Percentiles rank a stretch among this genome's conserved stretches.
phyloP scores from a whole-genome alignment of 2,113 vertebrate species.

The Silurus meridionalis region DNA sequence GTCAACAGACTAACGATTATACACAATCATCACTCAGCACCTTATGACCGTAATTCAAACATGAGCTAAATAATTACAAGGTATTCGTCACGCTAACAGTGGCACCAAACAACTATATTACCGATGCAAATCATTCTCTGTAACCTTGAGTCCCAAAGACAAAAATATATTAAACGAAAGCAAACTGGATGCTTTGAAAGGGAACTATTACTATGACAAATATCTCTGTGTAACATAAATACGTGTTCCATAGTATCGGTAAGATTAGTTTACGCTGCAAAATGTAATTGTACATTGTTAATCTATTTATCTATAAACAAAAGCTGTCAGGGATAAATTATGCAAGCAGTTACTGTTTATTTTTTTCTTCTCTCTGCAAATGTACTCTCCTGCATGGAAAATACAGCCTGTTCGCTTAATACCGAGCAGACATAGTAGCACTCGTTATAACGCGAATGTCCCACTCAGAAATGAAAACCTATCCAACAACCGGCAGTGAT shows the following conservation, averaged over 20 bases:
- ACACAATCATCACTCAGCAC: slow-evolving; percentile 15
- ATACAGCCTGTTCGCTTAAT: slow-evolving; percentile 44
- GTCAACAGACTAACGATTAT: slow-evolving; percentile 4
- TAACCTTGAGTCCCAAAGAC: slow-evolving; percentile 14
- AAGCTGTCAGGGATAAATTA: slow-evolving; percentile 64
- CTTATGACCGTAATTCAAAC: slow-evolving; percentile 1
- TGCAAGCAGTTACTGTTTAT: slow-evolving; percentile 61
- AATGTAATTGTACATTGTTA: slow-evolving; percentile 57
- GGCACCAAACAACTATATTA: slow-evolving; percentile 34
- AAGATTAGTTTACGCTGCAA: slow-evolving; percentile 42
- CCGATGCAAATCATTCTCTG: slow-evolving; percentile 18
- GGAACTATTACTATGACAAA: slow-evolving; percentile 32
- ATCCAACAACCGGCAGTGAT: slow-evolving; percentile 20
- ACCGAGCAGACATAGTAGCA: slow-evolving; percentile 26
- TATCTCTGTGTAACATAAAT: not conserved
- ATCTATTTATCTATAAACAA: slow-evolving; percentile 59
- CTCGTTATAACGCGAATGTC: not conserved
- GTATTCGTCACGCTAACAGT: slow-evolving; percentile 29
- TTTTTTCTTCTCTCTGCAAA: slow-evolving; percentile 59
- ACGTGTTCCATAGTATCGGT: not conserved
- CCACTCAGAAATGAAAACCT: not conserved
- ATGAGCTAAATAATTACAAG: not conserved
- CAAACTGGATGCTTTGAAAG: not conserved
- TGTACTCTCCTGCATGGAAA: slow-evolving; percentile 55
- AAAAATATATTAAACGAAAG: not conserved